phyloP scores from a whole-genome alignment of 2,888 invertebrate genomes.

The Netelia melanura region DNA sequence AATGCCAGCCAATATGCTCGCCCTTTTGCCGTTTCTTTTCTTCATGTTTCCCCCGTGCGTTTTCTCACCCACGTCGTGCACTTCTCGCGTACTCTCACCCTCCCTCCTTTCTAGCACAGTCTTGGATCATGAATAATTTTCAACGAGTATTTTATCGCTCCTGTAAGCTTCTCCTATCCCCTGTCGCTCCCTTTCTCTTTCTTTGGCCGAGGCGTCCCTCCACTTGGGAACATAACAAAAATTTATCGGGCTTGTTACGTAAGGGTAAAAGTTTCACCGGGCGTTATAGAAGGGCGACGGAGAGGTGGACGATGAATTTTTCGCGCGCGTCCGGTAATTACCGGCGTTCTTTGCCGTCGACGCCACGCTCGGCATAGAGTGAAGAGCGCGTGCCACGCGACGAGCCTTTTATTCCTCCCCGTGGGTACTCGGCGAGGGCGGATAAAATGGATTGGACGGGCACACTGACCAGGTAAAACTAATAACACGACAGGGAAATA shows the following conservation, averaged over 20 bases:
- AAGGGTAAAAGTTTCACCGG: slow-evolving; percentile 76
- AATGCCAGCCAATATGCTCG: background rate
- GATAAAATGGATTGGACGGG: slow-evolving; percentile 5
- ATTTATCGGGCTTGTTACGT: slow-evolving; percentile 82
- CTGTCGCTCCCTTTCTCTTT: slow-evolving; percentile 10
- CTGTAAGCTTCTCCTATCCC: slow-evolving; percentile 72
- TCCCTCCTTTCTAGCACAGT: slow-evolving; percentile 44
- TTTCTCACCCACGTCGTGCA: slow-evolving; percentile 25
- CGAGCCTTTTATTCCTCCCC: background rate
- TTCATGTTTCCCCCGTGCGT: slow-evolving; percentile 19
- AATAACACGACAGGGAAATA: slow-evolving; percentile 36
- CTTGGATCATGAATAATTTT: slow-evolving; percentile 79
- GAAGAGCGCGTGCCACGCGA: slow-evolving; percentile 51
- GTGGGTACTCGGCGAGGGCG: background rate
- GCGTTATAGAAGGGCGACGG: slow-evolving; percentile 37
- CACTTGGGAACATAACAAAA: slow-evolving; percentile 78
- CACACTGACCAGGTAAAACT: slow-evolving; percentile 42
- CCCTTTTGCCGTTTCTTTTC: slow-evolving; percentile 25
- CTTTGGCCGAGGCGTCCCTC: slow-evolving; percentile 43
- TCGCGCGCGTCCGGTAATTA: slow-evolving; percentile 66
- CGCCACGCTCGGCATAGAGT: slow-evolving; percentile 11
- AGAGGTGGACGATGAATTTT: slow-evolving; percentile 59
- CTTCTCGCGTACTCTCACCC: slow-evolving; percentile 14
- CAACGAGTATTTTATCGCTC: slow-evolving; percentile 81
- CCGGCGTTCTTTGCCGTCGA: slow-evolving; percentile 60